Conservation (phyloP, 2,797 vertebrate species). For the Epinephelus awoara region DNA sequence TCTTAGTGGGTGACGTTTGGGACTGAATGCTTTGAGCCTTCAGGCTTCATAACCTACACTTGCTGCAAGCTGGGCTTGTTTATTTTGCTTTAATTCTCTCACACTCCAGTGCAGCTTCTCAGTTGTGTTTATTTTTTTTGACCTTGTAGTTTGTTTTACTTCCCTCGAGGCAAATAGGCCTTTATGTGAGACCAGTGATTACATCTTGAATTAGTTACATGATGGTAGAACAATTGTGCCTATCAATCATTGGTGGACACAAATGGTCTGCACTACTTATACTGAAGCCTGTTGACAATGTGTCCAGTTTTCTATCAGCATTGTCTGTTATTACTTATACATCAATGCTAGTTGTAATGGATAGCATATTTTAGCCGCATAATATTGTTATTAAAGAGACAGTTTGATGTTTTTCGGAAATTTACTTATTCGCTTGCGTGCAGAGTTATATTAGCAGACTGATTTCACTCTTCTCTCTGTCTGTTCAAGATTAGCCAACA, state of each 20-base stretch:
- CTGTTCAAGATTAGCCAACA: too few relatives aligned
- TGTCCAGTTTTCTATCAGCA: neutral
- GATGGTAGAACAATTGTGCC: slow-evolving; percentile 60
- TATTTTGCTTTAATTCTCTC: slow-evolving; percentile 83
- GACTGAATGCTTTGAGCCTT: slow-evolving; percentile 72
- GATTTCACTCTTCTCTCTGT: neutral
- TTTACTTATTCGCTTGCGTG: neutral
- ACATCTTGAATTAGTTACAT: slow-evolving; percentile 75
- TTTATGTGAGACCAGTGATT: slow-evolving; percentile 73
- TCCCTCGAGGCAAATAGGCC: slow-evolving; percentile 70
- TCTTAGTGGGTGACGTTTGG: slow-evolving; percentile 69
- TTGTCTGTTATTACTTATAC: neutral
- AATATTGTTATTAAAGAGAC: neutral
- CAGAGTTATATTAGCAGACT: neutral
- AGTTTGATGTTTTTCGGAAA: neutral
- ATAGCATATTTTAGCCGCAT: neutral
- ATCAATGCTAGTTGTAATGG: neutral
- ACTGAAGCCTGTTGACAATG: slow-evolving; percentile 12
- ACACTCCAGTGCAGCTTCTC: slow-evolving; percentile 74
- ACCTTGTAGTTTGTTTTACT: slow-evolving; percentile 81
- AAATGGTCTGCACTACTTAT: slow-evolving; percentile 21
- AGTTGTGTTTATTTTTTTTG: slow-evolving; percentile 75
- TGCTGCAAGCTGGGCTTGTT: slow-evolving; percentile 75
- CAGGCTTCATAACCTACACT: slow-evolving; percentile 70
- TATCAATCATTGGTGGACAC: slow-evolving; percentile 53